Evolutionary conservation across 2,113 vertebrate genomes (phyloP).

Genomic region (Dendrocopos noguchii): DNA sequence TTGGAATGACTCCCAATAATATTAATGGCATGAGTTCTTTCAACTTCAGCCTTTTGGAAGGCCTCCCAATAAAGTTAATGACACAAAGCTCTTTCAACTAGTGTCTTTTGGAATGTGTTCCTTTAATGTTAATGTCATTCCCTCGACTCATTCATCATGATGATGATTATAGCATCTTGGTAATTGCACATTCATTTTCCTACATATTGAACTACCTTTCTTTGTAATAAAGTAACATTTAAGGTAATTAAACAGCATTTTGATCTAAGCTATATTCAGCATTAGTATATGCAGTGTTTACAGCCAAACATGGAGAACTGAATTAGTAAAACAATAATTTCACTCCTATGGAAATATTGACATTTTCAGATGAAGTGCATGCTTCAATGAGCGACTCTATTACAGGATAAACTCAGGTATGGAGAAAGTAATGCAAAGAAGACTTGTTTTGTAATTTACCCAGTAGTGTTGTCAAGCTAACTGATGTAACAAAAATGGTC

Average conservation of each 20-base stretch:
- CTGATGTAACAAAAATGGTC: not conserved
- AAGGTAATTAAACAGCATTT: conserved; percentile 17
- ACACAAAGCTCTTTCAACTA: conserved; percentile 44
- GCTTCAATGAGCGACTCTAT: not conserved
- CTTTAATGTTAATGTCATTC: not conserved
- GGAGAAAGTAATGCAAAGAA: not conserved
- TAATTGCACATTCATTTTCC: conserved; percentile 47
- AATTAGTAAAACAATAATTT: not conserved
- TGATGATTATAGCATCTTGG: not conserved
- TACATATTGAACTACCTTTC: conserved; percentile 26
- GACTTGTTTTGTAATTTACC: not conserved
- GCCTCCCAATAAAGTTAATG: conserved; percentile 11
- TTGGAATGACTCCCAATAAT: conserved; percentile 1
- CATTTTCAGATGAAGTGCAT: not conserved
- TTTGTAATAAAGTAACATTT: not conserved
- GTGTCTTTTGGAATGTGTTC: conserved; percentile 9
- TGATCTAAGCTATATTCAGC: not conserved
- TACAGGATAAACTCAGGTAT: not conserved
- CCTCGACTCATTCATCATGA: not conserved
- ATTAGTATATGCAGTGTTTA: not conserved
- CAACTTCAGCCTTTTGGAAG: conserved; percentile 26
- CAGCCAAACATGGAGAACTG: not conserved
- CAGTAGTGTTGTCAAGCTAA: not conserved
- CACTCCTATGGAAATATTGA: not conserved
- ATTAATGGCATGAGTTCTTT: conserved; percentile 42